A percentile compares a stretch with the other conserved stretches of the same genome.
Evolutionary conservation across 2,888 invertebrate genomes (phyloP).

Genomic region (Xestobium rufovillosum): DNA sequence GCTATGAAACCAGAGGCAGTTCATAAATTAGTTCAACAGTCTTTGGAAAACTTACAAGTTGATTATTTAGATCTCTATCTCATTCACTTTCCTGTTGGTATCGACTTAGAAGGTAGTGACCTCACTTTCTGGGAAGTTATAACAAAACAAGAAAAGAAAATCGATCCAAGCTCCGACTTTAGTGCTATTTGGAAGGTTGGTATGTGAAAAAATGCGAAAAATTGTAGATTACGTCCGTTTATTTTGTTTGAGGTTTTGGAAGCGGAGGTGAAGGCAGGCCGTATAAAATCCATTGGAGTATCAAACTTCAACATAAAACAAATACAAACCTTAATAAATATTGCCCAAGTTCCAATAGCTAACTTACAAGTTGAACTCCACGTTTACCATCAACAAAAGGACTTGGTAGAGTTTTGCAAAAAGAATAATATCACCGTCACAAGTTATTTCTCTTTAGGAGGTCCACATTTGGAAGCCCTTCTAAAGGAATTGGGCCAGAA

Average conservation of each 20-base stretch:
- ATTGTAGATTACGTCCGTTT: constrained; percentile 7
- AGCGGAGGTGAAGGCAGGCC: constrained; percentile 58
- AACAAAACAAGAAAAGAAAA: too few species aligned
- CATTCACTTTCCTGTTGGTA: too few species aligned
- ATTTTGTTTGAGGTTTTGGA: constrained; percentile 59
- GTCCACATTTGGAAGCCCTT: constrained; percentile 56
- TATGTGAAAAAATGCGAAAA: too few species aligned
- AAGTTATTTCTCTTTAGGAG: constrained; percentile 74
- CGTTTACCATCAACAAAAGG: constrained; percentile 66
- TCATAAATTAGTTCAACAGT: too few species aligned
- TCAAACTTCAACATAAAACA: constrained; percentile 77
- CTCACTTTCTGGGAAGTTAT: too few species aligned
- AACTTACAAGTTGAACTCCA: constrained; percentile 68
- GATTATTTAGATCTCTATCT: too few species aligned
- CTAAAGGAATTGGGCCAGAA: constrained; percentile 44
- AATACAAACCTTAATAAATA: constrained; percentile 56
- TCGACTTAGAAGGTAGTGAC: too few species aligned
- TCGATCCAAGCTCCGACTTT: too few species aligned
- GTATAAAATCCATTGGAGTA: constrained; percentile 70
- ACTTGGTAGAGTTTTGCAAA: constrained; percentile 55
- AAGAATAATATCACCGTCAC: constrained; percentile 60
- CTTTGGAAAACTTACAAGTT: too few species aligned
- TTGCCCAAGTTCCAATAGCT: constrained; percentile 55
- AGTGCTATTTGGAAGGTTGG: too few species aligned
- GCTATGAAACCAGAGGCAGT: too few species aligned